Conservation (phyloP, 2,888 invertebrate species). For the Calliscelio sp. region DNA sequence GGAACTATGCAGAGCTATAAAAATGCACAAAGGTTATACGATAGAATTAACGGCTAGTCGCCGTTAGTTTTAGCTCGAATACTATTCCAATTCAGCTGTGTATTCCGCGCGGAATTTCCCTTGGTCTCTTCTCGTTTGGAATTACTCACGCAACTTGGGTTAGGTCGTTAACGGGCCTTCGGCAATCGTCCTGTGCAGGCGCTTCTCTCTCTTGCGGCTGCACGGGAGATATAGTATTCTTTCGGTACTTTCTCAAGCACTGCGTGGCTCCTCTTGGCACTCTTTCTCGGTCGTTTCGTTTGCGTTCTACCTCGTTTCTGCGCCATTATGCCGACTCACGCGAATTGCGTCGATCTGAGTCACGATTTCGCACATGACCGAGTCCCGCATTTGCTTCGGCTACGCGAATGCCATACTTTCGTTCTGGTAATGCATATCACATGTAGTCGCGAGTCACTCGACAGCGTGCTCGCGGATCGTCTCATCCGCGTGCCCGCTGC, state of each 20-base stretch:
- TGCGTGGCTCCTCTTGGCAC: slow-evolving; percentile 50
- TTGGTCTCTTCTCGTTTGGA: slow-evolving; percentile 49
- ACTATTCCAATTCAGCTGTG: slow-evolving; percentile 42
- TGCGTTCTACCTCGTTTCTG: slow-evolving; percentile 24
- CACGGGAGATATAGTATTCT: slow-evolving; percentile 46
- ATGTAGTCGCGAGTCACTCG: slow-evolving; percentile 59
- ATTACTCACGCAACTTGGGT: slow-evolving; percentile 65
- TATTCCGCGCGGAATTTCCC: slow-evolving; percentile 42
- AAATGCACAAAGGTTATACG: slow-evolving; percentile 26
- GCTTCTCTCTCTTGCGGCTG: slow-evolving; percentile 7
- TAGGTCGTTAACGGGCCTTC: slow-evolving; percentile 68
- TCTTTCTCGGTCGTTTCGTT: slow-evolving; percentile 21
- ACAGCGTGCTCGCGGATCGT: slow-evolving; percentile 18
- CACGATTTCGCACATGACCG: slow-evolving; percentile 69
- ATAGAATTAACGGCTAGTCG: slow-evolving; percentile 55
- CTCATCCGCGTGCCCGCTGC: slow-evolving; percentile 1
- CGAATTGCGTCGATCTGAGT: slow-evolving; percentile 65
- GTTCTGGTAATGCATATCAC: slow-evolving; percentile 63
- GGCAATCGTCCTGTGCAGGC: slow-evolving; percentile 15
- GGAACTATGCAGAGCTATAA: background rate
- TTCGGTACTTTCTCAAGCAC: slow-evolving; percentile 50
- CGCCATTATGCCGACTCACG: slow-evolving; percentile 50
- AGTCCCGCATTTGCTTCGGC: slow-evolving; percentile 56
- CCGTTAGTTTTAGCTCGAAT: slow-evolving; percentile 46
- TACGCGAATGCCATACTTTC: slow-evolving; percentile 57